Evolutionary conservation across 2,888 invertebrate genomes (phyloP), one percentile per base, ranked within the genome.

Genomic region (Hemaris fuciformis): DNA sequence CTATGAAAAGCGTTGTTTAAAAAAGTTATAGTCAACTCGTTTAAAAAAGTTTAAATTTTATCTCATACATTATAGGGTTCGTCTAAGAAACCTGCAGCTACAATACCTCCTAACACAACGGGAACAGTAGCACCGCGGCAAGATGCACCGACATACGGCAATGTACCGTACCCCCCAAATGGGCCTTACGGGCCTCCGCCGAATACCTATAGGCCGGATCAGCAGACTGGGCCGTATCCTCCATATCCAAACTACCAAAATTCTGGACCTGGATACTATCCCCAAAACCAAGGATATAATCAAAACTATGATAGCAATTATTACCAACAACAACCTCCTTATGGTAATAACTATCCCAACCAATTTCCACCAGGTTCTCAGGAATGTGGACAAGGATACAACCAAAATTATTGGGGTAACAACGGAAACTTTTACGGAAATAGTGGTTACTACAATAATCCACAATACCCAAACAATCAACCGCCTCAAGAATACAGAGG

Each of bases 11-110:
- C 25, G 8, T 27, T 18, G 15, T 31, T 27, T 3, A 15, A 1
- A 1, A 4, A 27, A 23, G 23, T 48, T n/a, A 20, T 34, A 27
- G 15, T 34, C 31, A 45, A 43, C 13, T 8, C 38, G 10, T 64
- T 46, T 43, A 2, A 61, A 25, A 42, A 18, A 42, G 22, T 34
- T 20, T 5, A 38, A 15, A 38, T 48, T 13, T 23, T 34, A 34
- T 25, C 66, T 63, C 59, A 13, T 15, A 5, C 0, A n/a, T 38
- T 62, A 15, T 72, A 92, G 91, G 90, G 89, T 57, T 77, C 89
- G 31, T 69, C 86, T 10, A 93, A 92, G 70, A 93, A 93, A 66
- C 93, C 93, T 41, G 93, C 93, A 22, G 93, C 93, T 13, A 91
- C 93, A 18, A 92, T 93, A 67, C 88, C 86, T 18, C 93, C 93